phyloP scores from a whole-genome alignment of 2,888 invertebrate species.

The Stratiomys singularior region DNA sequence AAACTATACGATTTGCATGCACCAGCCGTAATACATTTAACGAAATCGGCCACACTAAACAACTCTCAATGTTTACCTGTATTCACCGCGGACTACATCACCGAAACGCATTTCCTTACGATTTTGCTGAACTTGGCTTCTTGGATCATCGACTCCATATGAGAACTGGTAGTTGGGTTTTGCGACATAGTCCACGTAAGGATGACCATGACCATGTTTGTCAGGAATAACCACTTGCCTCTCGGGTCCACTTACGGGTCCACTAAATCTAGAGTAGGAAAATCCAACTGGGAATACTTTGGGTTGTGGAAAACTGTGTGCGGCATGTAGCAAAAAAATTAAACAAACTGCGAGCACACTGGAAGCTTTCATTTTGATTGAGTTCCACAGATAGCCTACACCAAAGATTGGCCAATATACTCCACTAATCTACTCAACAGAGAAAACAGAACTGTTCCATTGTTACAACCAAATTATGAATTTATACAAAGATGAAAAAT shows the following conservation, averaged over 20 bases:
- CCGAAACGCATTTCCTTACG: constrained; percentile 79
- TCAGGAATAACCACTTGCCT: constrained; percentile 61
- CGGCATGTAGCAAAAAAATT: background rate
- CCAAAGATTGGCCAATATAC: constrained; percentile 13
- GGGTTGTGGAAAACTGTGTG: background rate
- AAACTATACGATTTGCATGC: too few relatives aligned
- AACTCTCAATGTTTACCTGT: constrained; percentile 64
- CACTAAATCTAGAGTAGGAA: constrained; percentile 78
- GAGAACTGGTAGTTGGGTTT: constrained; percentile 80
- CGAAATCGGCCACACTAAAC: too few relatives aligned
- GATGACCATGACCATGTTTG: constrained; percentile 63
- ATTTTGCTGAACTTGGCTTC: constrained; percentile 77
- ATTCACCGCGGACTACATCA: constrained; percentile 77
- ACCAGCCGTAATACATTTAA: too few relatives aligned
- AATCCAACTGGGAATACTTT: constrained; percentile 68
- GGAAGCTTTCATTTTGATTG: background rate
- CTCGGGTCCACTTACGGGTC: constrained; percentile 77
- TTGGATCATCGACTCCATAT: constrained; percentile 80
- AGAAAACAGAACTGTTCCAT: constrained; percentile 43
- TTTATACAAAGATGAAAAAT: constrained; percentile 34
- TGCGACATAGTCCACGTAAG: constrained; percentile 76
- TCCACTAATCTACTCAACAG: background rate
- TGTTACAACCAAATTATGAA: background rate
- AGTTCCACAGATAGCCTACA: background rate
- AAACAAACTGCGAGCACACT: background rate